Conservation (phyloP, 2,113 vertebrate species). For the Otus sunia region DNA sequence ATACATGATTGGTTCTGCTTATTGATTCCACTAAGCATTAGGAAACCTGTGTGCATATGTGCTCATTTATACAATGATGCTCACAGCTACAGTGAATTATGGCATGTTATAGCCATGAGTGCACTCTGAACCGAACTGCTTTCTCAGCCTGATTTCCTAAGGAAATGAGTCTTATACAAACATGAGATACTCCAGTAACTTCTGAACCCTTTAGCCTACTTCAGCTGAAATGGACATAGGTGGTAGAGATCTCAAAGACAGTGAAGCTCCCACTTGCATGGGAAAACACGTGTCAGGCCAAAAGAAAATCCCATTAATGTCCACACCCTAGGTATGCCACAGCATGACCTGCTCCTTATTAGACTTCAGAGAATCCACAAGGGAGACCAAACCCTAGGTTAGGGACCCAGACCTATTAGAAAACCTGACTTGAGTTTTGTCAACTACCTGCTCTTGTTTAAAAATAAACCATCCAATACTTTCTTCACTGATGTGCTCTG, state of each 20-base stretch:
- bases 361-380: neutral
- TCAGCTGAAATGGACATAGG: neutral
- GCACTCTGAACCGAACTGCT: neutral
- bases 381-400: neutral
- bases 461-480: neutral
- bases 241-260: neutral
- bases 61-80: neutral
- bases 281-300: neutral
- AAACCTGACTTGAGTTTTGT: neutral
- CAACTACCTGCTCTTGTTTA: neutral
- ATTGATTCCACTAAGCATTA: slow-evolving; percentile 7
- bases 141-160: neutral
- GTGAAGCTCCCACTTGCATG: neutral
- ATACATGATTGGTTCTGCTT: slow-evolving; percentile 1
- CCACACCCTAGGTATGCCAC: neutral
- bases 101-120: neutral
- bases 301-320: neutral
- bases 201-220: neutral
- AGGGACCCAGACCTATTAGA: neutral
- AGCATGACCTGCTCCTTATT: neutral
- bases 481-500: neutral
- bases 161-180: neutral
- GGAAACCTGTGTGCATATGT: neutral
- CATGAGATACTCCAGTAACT: neutral
- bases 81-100: slow-evolving; percentile 25